A percentile compares a stretch with the other conserved stretches of the same genome.
phyloP scores from a whole-genome alignment of 35 echinoderm and acorn worm genomes.

The Lytechinus variegatus region DNA sequence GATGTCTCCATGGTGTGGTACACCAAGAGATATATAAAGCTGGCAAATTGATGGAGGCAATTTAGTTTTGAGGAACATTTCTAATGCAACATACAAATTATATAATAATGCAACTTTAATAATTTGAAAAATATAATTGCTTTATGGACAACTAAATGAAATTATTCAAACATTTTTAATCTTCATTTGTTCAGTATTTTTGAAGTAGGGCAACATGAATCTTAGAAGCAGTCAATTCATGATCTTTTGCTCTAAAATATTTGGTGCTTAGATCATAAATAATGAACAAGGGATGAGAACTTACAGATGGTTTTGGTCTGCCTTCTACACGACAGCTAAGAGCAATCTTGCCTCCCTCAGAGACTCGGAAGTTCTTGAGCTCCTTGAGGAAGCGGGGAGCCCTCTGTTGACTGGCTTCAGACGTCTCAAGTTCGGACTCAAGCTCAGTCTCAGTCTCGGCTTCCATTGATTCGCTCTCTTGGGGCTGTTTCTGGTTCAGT shows the following conservation, averaged over 20 bases:
- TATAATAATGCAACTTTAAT: too few relatives aligned
- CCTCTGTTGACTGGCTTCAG: constrained; percentile 57
- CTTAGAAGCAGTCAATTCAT: too few relatives aligned
- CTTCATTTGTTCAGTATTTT: too few relatives aligned
- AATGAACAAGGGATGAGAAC: background rate
- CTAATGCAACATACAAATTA: background rate
- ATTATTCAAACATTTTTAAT: too few relatives aligned
- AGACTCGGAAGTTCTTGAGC: constrained; percentile 83
- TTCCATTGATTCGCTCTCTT: constrained; percentile 60
- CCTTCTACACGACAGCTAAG: constrained; percentile 89
- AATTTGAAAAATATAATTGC: too few relatives aligned
- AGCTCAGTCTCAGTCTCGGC: constrained; percentile 92
- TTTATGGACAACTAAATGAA: too few relatives aligned
- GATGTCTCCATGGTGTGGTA: background rate
- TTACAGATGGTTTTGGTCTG: constrained; percentile 81
- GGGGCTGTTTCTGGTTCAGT: constrained; percentile 66
- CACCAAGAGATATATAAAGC: background rate
- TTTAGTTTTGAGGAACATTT: background rate
- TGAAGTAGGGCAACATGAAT: too few relatives aligned
- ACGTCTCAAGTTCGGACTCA: constrained; percentile 92
- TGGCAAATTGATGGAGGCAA: background rate
- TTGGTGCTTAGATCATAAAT: background rate
- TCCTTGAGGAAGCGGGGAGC: constrained; percentile 90
- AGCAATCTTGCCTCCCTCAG: constrained; percentile 75
- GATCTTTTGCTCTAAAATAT: too few relatives aligned